Percentiles rank a stretch among this genome's conserved stretches.
These are phyloP conservation scores for Procavia capensis DNA, from an alignment of 2,113 vertebrate species.

Conservation along the genomic window DNA sequence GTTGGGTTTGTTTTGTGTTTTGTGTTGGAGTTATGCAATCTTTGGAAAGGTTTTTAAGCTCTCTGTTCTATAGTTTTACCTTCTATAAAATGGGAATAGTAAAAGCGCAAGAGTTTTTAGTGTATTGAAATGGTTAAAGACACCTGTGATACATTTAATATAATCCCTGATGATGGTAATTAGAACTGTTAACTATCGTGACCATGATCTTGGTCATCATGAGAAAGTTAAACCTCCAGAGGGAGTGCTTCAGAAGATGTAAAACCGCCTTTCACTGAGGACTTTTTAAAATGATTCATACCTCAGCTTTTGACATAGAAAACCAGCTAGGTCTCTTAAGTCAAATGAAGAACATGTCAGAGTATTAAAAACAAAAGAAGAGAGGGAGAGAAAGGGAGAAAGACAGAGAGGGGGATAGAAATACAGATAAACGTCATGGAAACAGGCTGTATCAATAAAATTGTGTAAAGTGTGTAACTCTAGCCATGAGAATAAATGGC, in stretches of 20 bases:
- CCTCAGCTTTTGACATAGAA: neutral
- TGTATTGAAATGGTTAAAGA: neutral
- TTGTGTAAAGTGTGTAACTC: neutral
- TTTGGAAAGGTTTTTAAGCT: neutral
- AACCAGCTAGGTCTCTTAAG: neutral
- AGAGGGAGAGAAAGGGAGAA: neutral
- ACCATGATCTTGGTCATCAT: neutral
- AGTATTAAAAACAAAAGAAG: slow-evolving; percentile 23
- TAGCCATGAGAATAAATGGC: neutral
- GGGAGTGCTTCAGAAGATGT: neutral
- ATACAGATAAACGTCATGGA: neutral
- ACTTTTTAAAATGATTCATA: neutral
- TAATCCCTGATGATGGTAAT: neutral
- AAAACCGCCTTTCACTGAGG: neutral
- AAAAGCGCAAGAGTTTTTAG: neutral
- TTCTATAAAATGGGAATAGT: neutral
- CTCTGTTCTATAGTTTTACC: neutral
- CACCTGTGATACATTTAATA: neutral
- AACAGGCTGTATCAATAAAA: neutral
- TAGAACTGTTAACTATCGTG: neutral
- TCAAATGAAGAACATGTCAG: slow-evolving; percentile 25
- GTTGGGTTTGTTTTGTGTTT: neutral
- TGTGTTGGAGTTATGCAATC: neutral
- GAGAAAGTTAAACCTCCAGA: neutral
- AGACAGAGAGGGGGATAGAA: rapidly evolving